Conservation (phyloP, 2,888 invertebrate genomes). For the Hypena proboscidalis region DNA sequence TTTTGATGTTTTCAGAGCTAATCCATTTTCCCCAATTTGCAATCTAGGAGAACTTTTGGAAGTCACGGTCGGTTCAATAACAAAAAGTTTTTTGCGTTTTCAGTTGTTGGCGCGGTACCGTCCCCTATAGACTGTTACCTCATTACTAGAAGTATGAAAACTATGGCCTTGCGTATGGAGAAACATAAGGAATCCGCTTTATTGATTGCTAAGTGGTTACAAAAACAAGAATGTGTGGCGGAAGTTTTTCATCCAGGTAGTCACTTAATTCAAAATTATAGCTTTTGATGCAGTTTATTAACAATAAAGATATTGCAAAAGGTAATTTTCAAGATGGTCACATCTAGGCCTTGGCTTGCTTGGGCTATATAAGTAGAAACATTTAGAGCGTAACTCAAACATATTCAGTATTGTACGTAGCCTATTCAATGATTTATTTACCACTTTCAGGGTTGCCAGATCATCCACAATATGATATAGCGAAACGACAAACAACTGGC, state of each 20-base stretch:
- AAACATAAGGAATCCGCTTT: slow-evolving; percentile 93
- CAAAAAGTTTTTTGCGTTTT: too few species aligned
- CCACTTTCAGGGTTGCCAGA: slow-evolving; percentile 87
- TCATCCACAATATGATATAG: slow-evolving; percentile 94
- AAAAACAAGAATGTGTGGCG: slow-evolving; percentile 91
- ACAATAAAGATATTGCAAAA: too few species aligned
- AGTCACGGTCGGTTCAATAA: too few species aligned
- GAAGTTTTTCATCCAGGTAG: slow-evolving; percentile 94
- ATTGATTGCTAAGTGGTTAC: slow-evolving; percentile 92
- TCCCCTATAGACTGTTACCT: slow-evolving; percentile 98
- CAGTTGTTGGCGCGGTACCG: slow-evolving; percentile 96
- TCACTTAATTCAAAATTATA: not conserved
- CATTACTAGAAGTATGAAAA: slow-evolving; percentile 97
- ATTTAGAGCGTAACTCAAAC: too few species aligned
- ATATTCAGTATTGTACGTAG: not conserved
- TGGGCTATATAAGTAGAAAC: too few species aligned
- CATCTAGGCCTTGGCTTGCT: too few species aligned
- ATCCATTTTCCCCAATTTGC: too few species aligned
- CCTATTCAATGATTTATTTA: not conserved
- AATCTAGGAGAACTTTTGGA: too few species aligned
- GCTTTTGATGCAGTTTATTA: too few species aligned
- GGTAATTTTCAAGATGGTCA: too few species aligned
- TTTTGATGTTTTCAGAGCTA: too few species aligned
- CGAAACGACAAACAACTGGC: slow-evolving; percentile 92
- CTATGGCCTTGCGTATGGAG: slow-evolving; percentile 95